Base-by-base conservation (phyloP, 2,113 vertebrate genomes). In the Tachysurus fulvidraco region DNA sequence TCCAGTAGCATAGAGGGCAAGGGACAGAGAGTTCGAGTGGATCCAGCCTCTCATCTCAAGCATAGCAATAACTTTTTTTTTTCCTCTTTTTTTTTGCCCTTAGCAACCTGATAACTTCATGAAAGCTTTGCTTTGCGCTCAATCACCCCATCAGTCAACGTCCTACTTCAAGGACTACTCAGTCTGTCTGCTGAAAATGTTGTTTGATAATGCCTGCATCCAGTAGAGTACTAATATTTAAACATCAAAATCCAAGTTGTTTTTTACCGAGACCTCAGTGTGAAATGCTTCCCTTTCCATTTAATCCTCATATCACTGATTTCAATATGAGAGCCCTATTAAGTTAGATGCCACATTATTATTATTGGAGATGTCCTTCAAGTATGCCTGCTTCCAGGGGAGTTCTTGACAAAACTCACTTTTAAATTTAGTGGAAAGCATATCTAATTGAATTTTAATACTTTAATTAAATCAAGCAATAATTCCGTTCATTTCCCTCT, bases 381-480 rank as follows among this genome's bases (percentile, higher is more conserved):
- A 90, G 64, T 36, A 79, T 57, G 71, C 55, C 91, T 91, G 92
- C 93, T 93, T 94, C 83, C 91, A 92, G 89, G 94, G 93, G 93
- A 95, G 91, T 91, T 88, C 92, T 93, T 93, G 91, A 93, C 91
- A 93, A 94, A 94, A 92, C 91, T 93, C 89, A 91, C 73, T 92
- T 94, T 94, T 93, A 91, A 93, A 92, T 89, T 94, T 92, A 91
- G 88, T 91, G 92, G 90, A 95, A 95, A 94, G 93, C 92, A 89
- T 87, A 93, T 93, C 94, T 95, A 95, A 96, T 95, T 95, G 94
- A 95, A 95, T 95, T 95, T 95, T 94, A 94, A 95, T 95, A 94
- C 93, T 84, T 84, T 95, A 95, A 95, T 95, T 95, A 95, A 95
- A 95, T 95, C 92, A 94, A 94, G 93, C 92, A 93, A 94, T 95